Percentiles rank a stretch among this genome's conserved stretches.
Evolutionary conservation across 2,113 vertebrate species (phyloP).

Genomic region (Herpailurus yagouaroundi): DNA sequence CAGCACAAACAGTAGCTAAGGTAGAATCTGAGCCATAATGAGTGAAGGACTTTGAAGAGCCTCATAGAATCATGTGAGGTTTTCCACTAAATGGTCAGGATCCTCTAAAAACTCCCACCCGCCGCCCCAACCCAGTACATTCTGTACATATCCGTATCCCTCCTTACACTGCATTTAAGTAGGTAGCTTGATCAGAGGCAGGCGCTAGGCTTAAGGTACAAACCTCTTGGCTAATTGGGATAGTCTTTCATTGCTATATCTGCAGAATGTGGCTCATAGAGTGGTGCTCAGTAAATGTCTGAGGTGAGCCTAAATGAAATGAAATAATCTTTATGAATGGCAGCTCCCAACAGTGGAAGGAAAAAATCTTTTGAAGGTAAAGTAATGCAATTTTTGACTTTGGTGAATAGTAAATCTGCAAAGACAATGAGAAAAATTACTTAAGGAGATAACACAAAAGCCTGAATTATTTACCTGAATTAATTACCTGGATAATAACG

Average conservation of each 20-base stretch:
- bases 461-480: background rate
- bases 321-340: background rate
- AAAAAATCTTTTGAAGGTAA: background rate
- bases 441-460: background rate
- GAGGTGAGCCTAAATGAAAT: background rate
- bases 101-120: background rate
- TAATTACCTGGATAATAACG: background rate
- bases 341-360: background rate
- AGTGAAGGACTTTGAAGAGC: constrained; percentile 1
- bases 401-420: background rate
- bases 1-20: background rate
- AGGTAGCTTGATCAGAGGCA: background rate
- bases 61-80: background rate
- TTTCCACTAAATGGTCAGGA: background rate
- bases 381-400: background rate
- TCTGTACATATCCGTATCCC: background rate
- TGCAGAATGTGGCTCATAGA: background rate
- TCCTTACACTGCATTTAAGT: background rate
- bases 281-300: background rate
- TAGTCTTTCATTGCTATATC: background rate
- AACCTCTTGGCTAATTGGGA: background rate
- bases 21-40: background rate
- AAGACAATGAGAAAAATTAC: background rate
- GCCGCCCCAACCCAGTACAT: background rate
- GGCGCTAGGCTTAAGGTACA: background rate